phyloP scores from a whole-genome alignment of 2,113 vertebrate genomes.

The Felis chaus region DNA sequence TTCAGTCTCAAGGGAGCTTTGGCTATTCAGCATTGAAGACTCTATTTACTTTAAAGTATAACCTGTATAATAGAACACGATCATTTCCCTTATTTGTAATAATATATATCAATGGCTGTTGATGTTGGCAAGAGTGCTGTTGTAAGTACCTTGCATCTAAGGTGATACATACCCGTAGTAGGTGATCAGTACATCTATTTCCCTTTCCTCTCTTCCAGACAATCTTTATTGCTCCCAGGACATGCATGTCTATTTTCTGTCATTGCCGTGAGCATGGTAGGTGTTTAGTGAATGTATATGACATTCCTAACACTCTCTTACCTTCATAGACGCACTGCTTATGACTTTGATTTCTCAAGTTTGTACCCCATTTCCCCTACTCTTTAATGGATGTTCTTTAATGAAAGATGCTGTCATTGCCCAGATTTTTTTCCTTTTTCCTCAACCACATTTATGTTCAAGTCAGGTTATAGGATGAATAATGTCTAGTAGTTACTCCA shows the following conservation, averaged over 20 bases:
- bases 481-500: neutral
- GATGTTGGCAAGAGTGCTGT: neutral
- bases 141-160: neutral
- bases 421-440: neutral
- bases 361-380: neutral
- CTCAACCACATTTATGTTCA: slow-evolving; percentile 46
- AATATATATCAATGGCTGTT: neutral
- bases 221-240: neutral
- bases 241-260: neutral
- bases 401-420: neutral
- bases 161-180: neutral
- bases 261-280: neutral
- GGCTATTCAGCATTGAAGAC: neutral
- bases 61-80: neutral
- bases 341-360: neutral
- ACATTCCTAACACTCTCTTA: neutral
- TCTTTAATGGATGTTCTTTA: neutral
- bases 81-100: neutral
- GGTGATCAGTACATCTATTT: neutral
- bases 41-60: slow-evolving; percentile 47
- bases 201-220: neutral
- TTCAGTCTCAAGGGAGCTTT: slow-evolving; percentile 5
- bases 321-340: neutral
- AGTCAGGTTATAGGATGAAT: slow-evolving; percentile 30
- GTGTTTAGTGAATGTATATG: neutral